phyloP scores from a whole-genome alignment of 2,888 invertebrate species.

The Troglohyphantes excavatus region DNA sequence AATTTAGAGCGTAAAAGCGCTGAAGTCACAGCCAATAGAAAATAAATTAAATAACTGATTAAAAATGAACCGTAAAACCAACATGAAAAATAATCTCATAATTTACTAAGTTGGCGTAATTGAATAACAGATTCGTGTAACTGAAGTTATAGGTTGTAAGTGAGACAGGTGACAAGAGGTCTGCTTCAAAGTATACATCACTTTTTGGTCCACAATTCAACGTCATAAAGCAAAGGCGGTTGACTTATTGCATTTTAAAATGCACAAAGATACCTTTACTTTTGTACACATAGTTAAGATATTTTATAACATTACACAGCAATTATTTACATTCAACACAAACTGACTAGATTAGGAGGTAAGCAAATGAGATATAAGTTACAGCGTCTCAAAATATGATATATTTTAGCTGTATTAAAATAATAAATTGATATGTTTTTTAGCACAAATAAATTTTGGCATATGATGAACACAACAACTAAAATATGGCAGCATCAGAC shows the following conservation, averaged over 20 bases:
- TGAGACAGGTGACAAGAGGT: not conserved
- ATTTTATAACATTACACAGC: constrained; percentile 49
- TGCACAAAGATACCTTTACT: constrained; percentile 52
- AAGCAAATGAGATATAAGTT: constrained; percentile 31
- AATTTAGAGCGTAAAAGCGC: not conserved
- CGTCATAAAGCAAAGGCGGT: constrained; percentile 45
- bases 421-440: constrained; percentile 73
- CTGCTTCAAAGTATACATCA: constrained; percentile 51
- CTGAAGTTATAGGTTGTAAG: too few species aligned
- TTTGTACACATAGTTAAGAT: constrained; percentile 67
- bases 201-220: constrained; percentile 74
- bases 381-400: constrained; percentile 24
- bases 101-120: too few species aligned
- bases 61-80: too few species aligned
- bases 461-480: constrained; percentile 44
- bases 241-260: constrained; percentile 12
- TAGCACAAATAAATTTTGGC: constrained; percentile 69
- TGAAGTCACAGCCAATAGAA: too few species aligned
- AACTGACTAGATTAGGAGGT: constrained; percentile 61
- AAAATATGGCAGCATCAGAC: constrained; percentile 61
- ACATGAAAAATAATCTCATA: too few species aligned
- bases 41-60: too few species aligned
- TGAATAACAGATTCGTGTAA: too few species aligned
- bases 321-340: constrained; percentile 69
- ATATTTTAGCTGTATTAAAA: constrained; percentile 34